Base-by-base conservation (phyloP, 2,888 invertebrate genomes). In the Muscina levida region DNA sequence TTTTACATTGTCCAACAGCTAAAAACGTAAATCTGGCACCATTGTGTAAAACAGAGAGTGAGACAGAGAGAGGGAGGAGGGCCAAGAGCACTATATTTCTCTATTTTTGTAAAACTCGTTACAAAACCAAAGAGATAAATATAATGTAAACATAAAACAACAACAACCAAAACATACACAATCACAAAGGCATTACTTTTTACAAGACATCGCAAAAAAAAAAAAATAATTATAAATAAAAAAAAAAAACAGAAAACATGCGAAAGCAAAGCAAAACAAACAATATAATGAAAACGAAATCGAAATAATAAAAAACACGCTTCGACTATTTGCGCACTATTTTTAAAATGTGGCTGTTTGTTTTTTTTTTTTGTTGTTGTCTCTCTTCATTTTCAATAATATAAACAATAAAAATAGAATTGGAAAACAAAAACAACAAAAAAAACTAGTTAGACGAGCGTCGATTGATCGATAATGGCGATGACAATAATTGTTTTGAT, bases 291-390 rank as follows among this genome's bases (percentile, higher is more conserved):
- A 42, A 42, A 42, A 68, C 11, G 46, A 48, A 5, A 24, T 22
- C 2, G 37, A 67, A 15, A 67, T n/a, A 22, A 70, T 42, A 42
- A 44, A 39, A 22, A 79, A 77, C 68, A 83, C 80, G 79, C 79
- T 72, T 70, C 81, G 84, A 82, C 79, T 77, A 87, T 86, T 86
- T 87, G 87, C 88, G 87, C 87, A 88, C 88, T 87, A 88, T 87
- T 88, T 87, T 87, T 84, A 87, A 85, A 87, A n/a, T n/a, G n/a
- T n/a, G n/a, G n/a, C n/a, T n/a, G n/a, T n/a, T n/a, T 82, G 81
- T 79, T 62, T 2, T 74, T 62, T 72, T 71, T 66, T 39, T 51
- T 65, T n/a, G 67, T 37, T n/a, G n/a, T n/a, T n/a, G n/a, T n/a
- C n/a, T n/a, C n/a, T n/a, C n/a, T n/a, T n/a, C 31, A 8, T 31